These are phyloP conservation scores for Bruchidius siliquastri DNA, from an alignment of 2,888 invertebrate species.

Conservation along the genomic window DNA sequence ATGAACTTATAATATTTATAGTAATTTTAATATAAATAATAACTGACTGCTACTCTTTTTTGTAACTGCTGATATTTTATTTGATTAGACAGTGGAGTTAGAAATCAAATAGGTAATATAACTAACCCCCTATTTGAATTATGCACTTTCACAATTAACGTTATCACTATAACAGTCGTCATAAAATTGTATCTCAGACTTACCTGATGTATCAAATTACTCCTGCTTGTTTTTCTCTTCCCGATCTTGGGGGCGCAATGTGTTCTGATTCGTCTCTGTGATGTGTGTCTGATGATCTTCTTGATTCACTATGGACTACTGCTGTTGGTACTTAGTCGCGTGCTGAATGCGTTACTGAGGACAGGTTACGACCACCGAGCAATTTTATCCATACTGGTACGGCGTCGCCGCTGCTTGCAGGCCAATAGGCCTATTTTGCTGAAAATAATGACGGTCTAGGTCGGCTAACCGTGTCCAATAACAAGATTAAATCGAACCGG, in stretches of 20 bases:
- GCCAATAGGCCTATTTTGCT: background rate
- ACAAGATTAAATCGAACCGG: background rate
- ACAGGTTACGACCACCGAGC: background rate
- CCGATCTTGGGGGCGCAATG: background rate
- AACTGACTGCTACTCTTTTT: too few species aligned
- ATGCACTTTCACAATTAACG: too few species aligned
- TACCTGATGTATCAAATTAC: background rate
- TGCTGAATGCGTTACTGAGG: background rate
- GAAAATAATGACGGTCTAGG: background rate
- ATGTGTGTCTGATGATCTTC: background rate
- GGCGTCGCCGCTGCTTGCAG: background rate
- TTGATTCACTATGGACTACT: background rate
- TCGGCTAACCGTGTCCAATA: background rate
- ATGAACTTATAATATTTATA: too few species aligned
- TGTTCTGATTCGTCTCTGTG: background rate
- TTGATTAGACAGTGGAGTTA: too few species aligned
- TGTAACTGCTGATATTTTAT: too few species aligned
- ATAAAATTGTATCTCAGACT: background rate
- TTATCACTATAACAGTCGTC: too few species aligned
- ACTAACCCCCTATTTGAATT: too few species aligned
- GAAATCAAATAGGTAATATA: too few species aligned
- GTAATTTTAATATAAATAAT: too few species aligned
- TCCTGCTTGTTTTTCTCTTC: background rate
- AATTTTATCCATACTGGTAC: background rate
- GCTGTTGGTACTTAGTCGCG: background rate